phyloP scores from a whole-genome alignment of 1,140 invertebrate genomes.

The Elymnias hypermnestra region DNA sequence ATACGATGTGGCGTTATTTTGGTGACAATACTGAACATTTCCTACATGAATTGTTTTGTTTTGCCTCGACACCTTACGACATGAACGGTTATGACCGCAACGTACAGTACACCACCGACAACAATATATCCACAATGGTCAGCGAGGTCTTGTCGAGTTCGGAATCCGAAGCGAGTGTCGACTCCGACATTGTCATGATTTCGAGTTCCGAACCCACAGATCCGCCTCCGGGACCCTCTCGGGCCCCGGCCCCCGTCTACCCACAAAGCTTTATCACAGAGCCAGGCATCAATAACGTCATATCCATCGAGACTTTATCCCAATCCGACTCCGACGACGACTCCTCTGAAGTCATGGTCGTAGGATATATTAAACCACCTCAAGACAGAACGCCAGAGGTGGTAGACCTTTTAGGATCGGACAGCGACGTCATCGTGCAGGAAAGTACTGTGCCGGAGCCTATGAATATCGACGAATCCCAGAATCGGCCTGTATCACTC shows the following conservation, averaged over 20 bases:
- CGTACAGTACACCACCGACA: slow-evolving; percentile 72
- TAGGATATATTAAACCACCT: slow-evolving; percentile 75
- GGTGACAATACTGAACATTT: slow-evolving; percentile 85
- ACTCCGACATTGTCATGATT: slow-evolving; percentile 66
- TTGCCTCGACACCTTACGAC: slow-evolving; percentile 90
- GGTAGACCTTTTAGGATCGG: slow-evolving; percentile 75
- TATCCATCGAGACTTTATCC: slow-evolving; percentile 68
- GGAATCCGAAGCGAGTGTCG: slow-evolving; percentile 55
- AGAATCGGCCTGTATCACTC: slow-evolving; percentile 23
- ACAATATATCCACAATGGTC: slow-evolving; percentile 44
- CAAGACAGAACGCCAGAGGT: slow-evolving; percentile 77
- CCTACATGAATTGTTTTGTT: slow-evolving; percentile 91
- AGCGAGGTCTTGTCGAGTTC: slow-evolving; percentile 65
- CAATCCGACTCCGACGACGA: slow-evolving; percentile 69
- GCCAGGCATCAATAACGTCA: slow-evolving; percentile 37
- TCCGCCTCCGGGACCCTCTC: slow-evolving; percentile 42
- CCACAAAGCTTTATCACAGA: slow-evolving; percentile 43
- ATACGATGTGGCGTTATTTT: slow-evolving; percentile 77
- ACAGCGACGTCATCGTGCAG: slow-evolving; percentile 77
- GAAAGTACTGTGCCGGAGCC: slow-evolving; percentile 34
- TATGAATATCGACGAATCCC: slow-evolving; percentile 11
- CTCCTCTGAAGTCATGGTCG: slow-evolving; percentile 65
- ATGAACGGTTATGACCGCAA: slow-evolving; percentile 85
- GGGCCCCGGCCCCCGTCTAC: slow-evolving; percentile 39
- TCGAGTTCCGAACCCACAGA: slow-evolving; percentile 44